A percentile compares a stretch with the other conserved stretches of the same genome.
Evolutionary conservation across 2,888 invertebrate genomes (phyloP).

Genomic region (Parasteatoda lunata): DNA sequence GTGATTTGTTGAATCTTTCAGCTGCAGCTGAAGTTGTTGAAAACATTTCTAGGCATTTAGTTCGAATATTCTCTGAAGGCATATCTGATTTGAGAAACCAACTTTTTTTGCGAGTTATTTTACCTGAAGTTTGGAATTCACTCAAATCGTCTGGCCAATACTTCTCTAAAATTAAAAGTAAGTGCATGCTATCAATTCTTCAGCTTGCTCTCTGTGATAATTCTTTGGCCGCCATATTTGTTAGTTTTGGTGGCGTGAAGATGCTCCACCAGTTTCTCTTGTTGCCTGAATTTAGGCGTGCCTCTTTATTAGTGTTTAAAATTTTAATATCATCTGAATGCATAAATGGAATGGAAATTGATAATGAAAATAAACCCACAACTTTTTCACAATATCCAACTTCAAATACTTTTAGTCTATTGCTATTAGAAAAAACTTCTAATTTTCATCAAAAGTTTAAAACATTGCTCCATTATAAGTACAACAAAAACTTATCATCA

Average conservation of each 20-base stretch:
- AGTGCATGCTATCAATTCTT: conserved; percentile 47
- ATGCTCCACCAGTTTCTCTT: conserved; percentile 32
- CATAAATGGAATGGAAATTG: conserved; percentile 12
- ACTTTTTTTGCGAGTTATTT: conserved; percentile 48
- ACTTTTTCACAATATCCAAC: conserved; percentile 18
- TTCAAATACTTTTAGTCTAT: conserved; percentile 37
- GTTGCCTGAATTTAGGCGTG: conserved; percentile 27
- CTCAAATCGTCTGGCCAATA: background rate
- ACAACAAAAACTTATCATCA: background rate
- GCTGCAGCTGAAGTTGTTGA: conserved; percentile 42
- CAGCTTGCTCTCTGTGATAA: conserved; percentile 25
- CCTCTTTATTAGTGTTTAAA: conserved; percentile 33
- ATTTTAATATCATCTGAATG: conserved; percentile 52
- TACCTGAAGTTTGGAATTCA: conserved; percentile 50
- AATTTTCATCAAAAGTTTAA: conserved; percentile 5
- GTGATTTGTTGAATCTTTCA: conserved; percentile 39
- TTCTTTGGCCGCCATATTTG: conserved; percentile 28
- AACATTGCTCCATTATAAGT: background rate
- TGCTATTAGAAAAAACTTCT: conserved; percentile 22
- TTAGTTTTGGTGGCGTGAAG: conserved; percentile 32
- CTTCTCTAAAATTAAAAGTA: conserved; percentile 32
- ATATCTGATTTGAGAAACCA: conserved; percentile 43
- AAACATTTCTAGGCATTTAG: conserved; percentile 41
- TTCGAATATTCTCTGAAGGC: conserved; percentile 44
- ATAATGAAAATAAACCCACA: conserved; percentile 6